A percentile compares a stretch with the other conserved stretches of the same genome.
Evolutionary conservation across 2,888 invertebrate genomes (phyloP).

Genomic region (Leucania comma): DNA sequence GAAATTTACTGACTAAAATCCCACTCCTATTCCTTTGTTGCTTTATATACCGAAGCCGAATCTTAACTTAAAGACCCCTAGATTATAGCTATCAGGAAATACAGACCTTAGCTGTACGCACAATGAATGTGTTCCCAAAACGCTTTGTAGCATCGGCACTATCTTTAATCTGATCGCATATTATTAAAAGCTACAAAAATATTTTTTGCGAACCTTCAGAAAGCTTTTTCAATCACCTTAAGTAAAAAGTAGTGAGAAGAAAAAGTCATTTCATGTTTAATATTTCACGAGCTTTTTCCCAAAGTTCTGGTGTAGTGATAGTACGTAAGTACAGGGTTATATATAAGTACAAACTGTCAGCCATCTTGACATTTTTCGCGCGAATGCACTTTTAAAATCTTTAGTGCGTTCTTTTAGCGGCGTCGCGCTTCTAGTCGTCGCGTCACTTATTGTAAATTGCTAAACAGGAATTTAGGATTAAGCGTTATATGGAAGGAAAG

Average conservation of each 20-base stretch:
- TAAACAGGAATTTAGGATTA: conserved; percentile 29
- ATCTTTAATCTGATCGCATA: background rate
- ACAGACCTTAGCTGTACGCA: too few species aligned
- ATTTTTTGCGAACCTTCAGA: background rate
- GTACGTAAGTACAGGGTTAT: conserved; percentile 36
- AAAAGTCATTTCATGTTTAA: background rate
- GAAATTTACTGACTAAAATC: too few species aligned
- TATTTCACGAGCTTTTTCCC: conserved; percentile 12
- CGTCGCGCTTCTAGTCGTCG: conserved; percentile 19
- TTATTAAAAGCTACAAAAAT: background rate
- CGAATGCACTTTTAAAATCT: conserved; percentile 61
- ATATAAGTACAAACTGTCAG: conserved; percentile 49
- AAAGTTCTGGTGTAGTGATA: conserved; percentile 10
- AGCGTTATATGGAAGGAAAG: conserved; percentile 21
- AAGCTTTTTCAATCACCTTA: conserved; percentile 1
- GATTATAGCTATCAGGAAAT: too few species aligned
- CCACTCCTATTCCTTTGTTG: too few species aligned
- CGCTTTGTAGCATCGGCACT: background rate
- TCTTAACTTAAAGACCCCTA: too few species aligned
- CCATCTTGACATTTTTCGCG: conserved; percentile 57
- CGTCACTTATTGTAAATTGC: conserved; percentile 59
- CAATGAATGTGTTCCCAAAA: too few species aligned
- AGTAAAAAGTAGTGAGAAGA: background rate
- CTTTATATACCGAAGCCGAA: too few species aligned
- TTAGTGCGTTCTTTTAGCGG: conserved; percentile 57